A percentile compares a stretch with the other conserved stretches of the same genome.
These are phyloP conservation scores for Dendrocincla fuliginosa DNA, from an alignment of 2,797 vertebrate genomes.

Conservation along the genomic window DNA sequence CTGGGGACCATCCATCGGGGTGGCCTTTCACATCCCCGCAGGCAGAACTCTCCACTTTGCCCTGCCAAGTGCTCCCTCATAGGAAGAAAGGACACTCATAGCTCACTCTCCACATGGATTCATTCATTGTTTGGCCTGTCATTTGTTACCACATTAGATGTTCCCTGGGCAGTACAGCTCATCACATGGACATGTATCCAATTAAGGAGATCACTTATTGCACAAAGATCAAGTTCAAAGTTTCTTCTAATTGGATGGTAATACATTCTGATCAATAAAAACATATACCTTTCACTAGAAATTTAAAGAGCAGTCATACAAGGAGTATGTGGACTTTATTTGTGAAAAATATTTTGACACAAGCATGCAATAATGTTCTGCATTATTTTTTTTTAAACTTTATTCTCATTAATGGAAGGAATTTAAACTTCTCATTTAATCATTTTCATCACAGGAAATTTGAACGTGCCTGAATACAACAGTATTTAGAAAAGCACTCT, in stretches of 20 bases:
- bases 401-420: neutral
- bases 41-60: neutral
- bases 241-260: neutral
- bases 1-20: rapidly evolving
- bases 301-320: neutral
- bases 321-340: neutral
- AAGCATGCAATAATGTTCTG: rapidly evolving
- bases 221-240: neutral
- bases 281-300: neutral
- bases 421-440: neutral
- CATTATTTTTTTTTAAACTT: neutral
- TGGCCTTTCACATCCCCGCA: neutral
- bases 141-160: neutral
- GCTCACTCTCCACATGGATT: neutral
- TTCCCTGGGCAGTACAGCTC: neutral
- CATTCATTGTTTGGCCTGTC: neutral
- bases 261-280: neutral
- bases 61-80: neutral
- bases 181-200: neutral
- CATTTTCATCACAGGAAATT: neutral
- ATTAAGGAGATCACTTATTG: neutral
- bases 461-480: neutral
- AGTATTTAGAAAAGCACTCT: neutral
- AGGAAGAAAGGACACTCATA: neutral
- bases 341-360: neutral